A percentile compares a stretch with the other conserved stretches of the same genome.
Conservation (phyloP, 2,113 vertebrate species). For the Tyrannus savana region DNA sequence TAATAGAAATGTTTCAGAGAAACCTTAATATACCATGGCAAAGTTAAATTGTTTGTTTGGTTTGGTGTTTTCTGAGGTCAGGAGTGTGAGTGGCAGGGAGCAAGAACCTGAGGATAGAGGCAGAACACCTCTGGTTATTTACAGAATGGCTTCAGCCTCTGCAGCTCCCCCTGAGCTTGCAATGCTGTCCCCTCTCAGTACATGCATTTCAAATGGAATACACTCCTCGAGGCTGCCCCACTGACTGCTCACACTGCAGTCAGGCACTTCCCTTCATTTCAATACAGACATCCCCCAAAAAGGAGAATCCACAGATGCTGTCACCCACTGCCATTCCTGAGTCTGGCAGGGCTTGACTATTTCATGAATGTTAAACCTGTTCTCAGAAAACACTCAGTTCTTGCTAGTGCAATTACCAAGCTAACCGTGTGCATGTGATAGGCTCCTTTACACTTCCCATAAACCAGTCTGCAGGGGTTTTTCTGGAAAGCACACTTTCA, state of each 20-base stretch:
- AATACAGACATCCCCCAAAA: background rate
- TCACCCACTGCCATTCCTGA: background rate
- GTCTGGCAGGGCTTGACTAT: background rate
- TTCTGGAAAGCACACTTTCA: background rate
- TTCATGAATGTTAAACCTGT: background rate
- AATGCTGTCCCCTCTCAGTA: background rate
- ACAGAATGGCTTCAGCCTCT: background rate
- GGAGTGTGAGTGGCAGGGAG: background rate
- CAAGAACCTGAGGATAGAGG: background rate
- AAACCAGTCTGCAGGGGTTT: background rate
- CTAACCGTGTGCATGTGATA: background rate
- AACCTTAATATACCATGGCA: background rate
- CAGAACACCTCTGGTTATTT: background rate
- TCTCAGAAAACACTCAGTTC: background rate
- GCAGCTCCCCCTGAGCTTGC: background rate
- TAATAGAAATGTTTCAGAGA: background rate
- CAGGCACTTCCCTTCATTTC: background rate
- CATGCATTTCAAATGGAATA: background rate
- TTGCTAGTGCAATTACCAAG: background rate
- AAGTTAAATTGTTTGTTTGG: background rate
- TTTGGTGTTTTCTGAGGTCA: background rate
- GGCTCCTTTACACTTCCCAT: background rate
- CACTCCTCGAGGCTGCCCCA: background rate
- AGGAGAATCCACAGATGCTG: background rate
- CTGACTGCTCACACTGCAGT: background rate